Evolutionary conservation across 2,888 invertebrate species (phyloP).

Genomic region (Sarcophaga caerulescens): DNA sequence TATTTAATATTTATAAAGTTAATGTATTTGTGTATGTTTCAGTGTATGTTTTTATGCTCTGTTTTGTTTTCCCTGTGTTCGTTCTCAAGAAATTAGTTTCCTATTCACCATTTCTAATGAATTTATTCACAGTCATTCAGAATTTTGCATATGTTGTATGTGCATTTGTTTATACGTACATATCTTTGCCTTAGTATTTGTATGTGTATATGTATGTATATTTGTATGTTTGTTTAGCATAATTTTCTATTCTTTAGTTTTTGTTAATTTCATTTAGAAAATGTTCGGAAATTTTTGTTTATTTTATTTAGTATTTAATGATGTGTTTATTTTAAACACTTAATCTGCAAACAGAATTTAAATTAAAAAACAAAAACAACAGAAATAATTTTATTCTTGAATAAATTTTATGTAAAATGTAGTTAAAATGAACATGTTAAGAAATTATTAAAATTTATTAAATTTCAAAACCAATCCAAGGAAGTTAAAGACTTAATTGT

Average conservation of each 20-base stretch:
- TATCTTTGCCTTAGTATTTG: background rate
- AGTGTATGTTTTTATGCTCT: background rate
- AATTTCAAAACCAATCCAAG: background rate
- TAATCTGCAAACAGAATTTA: slow-evolving; percentile 46
- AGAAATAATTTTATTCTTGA: slow-evolving; percentile 14
- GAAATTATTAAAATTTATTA: background rate
- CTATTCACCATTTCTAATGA: slow-evolving; percentile 53
- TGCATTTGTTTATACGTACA: background rate
- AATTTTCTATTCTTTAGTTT: background rate
- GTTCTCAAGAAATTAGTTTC: slow-evolving; percentile 57
- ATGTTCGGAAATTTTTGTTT: slow-evolving; percentile 25
- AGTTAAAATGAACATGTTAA: background rate
- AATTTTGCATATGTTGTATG: background rate
- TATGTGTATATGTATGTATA: background rate
- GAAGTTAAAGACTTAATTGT: background rate
- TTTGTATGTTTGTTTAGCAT: background rate
- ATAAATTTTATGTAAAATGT: slow-evolving; percentile 20
- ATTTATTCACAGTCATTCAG: background rate
- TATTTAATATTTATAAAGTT: too few relatives aligned
- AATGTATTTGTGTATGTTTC: background rate
- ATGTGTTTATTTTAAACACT: slow-evolving; percentile 55
- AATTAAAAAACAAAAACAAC: background rate
- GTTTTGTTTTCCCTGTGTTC: background rate
- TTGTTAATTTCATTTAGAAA: slow-evolving; percentile 57
- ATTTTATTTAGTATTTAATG: slow-evolving; percentile 54